A percentile compares a stretch with the other conserved stretches of the same genome.
Conservation (phyloP, 2,113 vertebrate species). For the Menura novaehollandiae region DNA sequence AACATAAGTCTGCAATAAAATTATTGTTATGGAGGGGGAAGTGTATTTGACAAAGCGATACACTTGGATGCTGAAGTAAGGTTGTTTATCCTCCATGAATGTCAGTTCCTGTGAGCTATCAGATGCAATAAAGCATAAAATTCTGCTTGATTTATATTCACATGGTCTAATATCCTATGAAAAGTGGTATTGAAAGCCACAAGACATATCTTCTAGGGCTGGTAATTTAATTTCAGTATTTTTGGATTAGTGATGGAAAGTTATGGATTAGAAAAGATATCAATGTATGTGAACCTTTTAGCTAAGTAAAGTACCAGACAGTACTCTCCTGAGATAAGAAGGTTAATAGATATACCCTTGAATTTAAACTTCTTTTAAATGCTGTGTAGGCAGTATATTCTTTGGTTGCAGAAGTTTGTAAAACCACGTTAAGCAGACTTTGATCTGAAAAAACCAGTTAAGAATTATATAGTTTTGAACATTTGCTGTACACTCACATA, state of each 20-base stretch:
- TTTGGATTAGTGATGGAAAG: conserved; percentile 6
- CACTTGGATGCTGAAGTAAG: background rate
- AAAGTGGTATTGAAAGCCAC: background rate
- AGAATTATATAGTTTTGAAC: background rate
- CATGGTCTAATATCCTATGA: background rate
- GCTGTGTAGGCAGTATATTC: background rate
- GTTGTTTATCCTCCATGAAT: background rate
- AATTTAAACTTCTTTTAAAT: conserved; percentile 1
- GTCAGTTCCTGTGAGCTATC: conserved; percentile 3
- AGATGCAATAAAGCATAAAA: conserved; percentile 32
- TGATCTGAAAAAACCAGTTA: background rate
- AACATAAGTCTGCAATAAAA: background rate
- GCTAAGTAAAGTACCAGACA: background rate
- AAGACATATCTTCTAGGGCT: background rate
- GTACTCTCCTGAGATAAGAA: background rate
- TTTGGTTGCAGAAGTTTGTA: background rate
- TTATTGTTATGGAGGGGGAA: background rate
- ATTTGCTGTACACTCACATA: background rate
- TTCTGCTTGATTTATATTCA: conserved; percentile 6
- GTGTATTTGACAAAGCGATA: background rate
- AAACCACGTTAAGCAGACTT: background rate
- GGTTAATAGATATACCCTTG: background rate
- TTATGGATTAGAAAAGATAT: conserved; percentile 20
- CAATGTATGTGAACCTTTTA: background rate
- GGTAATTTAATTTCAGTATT: conserved; percentile 3